Evolutionary conservation across 2,797 vertebrate genomes (phyloP).

Genomic region (Diplodus sargus): DNA sequence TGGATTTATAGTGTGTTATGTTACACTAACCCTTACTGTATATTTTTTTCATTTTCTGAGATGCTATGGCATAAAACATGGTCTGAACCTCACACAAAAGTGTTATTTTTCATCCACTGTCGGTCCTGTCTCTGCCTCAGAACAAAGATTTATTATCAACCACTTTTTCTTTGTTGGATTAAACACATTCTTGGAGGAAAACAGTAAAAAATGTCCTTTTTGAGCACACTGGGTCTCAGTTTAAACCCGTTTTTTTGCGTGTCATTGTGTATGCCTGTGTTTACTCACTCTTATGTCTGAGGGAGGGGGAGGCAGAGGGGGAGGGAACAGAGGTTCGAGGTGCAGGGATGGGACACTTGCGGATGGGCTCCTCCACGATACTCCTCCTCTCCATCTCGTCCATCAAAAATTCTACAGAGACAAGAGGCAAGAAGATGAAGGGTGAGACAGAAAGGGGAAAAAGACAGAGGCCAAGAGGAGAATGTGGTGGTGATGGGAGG

Average conservation of each 20-base stretch:
- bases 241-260: neutral
- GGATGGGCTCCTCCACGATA: slow-evolving; percentile 85
- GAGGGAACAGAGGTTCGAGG: slow-evolving; percentile 89
- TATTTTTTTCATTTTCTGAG: neutral
- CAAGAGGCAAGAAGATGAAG: neutral
- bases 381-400: slow-evolving; percentile 84
- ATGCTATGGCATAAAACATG: slow-evolving; percentile 1
- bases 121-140: slow-evolving; percentile 1
- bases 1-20: neutral
- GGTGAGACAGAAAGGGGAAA: neutral
- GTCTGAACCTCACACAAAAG: slow-evolving; percentile 5
- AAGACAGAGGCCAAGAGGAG: neutral
- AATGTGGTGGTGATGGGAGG: neutral
- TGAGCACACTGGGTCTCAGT: neutral
- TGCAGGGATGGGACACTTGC: slow-evolving; percentile 85
- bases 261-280: neutral
- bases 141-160: neutral
- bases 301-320: slow-evolving; percentile 89
- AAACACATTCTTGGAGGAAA: neutral
- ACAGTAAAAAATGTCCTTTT: neutral
- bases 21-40: neutral
- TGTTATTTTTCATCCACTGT: neutral
- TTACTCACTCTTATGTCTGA: slow-evolving; percentile 92
- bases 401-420: slow-evolving; percentile 89
- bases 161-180: neutral